Base-by-base conservation (phyloP, 2,888 invertebrate genomes). In the Andrena praecox region DNA sequence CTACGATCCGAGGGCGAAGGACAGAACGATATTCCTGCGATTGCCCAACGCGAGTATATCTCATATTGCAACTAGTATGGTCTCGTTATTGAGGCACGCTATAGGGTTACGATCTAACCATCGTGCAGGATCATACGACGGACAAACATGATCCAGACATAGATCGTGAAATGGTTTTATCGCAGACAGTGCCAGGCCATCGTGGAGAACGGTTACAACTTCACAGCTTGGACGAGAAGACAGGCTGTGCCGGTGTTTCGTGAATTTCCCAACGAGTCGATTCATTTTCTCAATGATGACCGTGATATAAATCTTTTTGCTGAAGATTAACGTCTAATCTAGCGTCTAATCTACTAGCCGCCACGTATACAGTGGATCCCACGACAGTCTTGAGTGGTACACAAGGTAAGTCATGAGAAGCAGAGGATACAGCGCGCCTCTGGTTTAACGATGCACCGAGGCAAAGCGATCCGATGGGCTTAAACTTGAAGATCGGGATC, bases 41-140 rank as follows among this genome's bases (percentile, higher is more conserved):
- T 73, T 74, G 64, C 59, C 20, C 66, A 73, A 74, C 24, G 6
- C 82, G 70, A 77, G 64, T 29, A 12, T 66, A 62, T 77, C 77
- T 87, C 80, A 56, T 56, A 71, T 87, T 88, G 84, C 87, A 52
- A 52, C 24, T 66, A 71, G 80, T 73, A 64, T 24, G 27, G 42
- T 70, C 42, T 76, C 67, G 72, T 71, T 73, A 76, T 82, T 74
- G 29, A 69, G 16, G 6, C 8, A 52, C 24, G 64, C 60, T 84
- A 83, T 86, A 87, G 66, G 50, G 33, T 87, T 86, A 86, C 85
- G 70, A 16, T n/a, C 33, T 12, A 66, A 52, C 33, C 52, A 64
- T 27, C 29, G 29, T 33, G 7, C 29, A 63, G 24, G 31, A 74
- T 60, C 33, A 20, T 3, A 5, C n/a, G 6, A 29, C 27, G 35